Base-by-base conservation (phyloP, 2,888 invertebrate genomes). In the Acanthosepion esculentum region DNA sequence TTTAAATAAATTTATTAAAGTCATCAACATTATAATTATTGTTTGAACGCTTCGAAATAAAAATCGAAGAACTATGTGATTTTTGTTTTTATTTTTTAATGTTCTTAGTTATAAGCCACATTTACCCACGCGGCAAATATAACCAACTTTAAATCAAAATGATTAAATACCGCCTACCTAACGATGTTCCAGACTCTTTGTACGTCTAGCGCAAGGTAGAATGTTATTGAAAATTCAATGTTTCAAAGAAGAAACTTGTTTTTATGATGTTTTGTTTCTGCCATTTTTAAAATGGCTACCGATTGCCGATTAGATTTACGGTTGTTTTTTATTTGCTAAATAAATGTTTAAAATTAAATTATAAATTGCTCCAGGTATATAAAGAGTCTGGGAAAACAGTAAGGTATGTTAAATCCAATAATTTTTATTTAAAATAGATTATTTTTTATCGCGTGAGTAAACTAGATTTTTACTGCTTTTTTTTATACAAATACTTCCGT, bases 371-470 rank as follows among this genome's bases (percentile, higher is more conserved):
- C 33, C 15, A 33, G 78, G 15, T 33, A 78, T 33, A 78, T n/a
- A 78, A 78, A n/a, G 15, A 12, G n/a, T 78, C 8, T 78, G 78
- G 78, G 33, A 78, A 8, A n/a, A 4, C 33, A 41, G n/a, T 33
- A 78, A n/a, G 78, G n/a, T 78, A 33, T 33, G 78, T 78, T 33
- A n/a, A 78, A n/a, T 78, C 33, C n/a, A 78, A 78, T 78, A n/a
- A 78, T 78, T 78, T 78, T 78, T 15, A 78, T 78, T 78, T 33
- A 78, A 78, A 78, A 78, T 78, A 78, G 78, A 78, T 78, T n/a
- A 78, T 78, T 78, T 55, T 41, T 33, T 78, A 78, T n/a, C 12
- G 5, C 78, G 18, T 78, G n/a, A 78, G 78, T 78, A 12, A 78
- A 78, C 33, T n/a, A 78, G 15, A 12, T 78, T 15, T 78, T 78